Evolutionary conservation across 2,797 vertebrate genomes (phyloP).

Genomic region (Decapterus maruadsi): DNA sequence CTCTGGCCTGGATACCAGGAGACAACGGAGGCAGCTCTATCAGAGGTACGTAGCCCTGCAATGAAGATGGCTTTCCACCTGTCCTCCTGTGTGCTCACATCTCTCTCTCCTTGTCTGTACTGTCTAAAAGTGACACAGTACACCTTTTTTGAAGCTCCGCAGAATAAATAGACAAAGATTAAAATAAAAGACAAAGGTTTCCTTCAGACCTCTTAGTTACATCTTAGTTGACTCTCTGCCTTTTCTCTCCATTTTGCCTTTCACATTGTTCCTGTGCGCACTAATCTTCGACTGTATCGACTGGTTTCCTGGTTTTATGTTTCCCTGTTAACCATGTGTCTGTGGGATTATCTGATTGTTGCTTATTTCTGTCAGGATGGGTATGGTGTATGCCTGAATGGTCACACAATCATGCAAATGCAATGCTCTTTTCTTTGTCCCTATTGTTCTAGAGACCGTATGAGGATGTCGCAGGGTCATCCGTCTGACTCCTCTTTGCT

Average conservation of each 20-base stretch:
- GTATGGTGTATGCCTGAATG: constrained; percentile 24
- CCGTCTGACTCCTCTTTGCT: constrained; percentile 27
- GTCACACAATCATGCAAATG: constrained; percentile 29
- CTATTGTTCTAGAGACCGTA: constrained; percentile 22
- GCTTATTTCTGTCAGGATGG: constrained; percentile 51
- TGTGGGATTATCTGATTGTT: constrained; percentile 61
- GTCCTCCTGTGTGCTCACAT: constrained; percentile 17
- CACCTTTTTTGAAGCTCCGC: neutral
- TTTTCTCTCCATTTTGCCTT: constrained; percentile 18
- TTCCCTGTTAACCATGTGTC: constrained; percentile 56
- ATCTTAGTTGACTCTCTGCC: constrained; percentile 8
- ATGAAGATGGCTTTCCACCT: constrained; percentile 1
- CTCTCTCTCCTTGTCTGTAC: constrained; percentile 13
- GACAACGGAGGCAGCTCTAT: constrained; percentile 99
- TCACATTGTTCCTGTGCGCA: constrained; percentile 13
- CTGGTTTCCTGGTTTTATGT: constrained; percentile 38
- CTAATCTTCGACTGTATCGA: constrained; percentile 61
- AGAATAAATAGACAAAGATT: neutral
- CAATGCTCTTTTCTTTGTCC: constrained; percentile 27
- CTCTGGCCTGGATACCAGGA: constrained; percentile 97
- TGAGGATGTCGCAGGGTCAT: constrained; percentile 1
- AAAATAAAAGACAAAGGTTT: neutral
- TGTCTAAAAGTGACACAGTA: constrained; percentile 3
- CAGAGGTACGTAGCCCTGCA: constrained; percentile 85
- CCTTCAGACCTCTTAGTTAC: constrained; percentile 9